A percentile compares a stretch with the other conserved stretches of the same genome.
These are phyloP conservation scores for Ailurus styani DNA, from an alignment of 2,113 vertebrate genomes.

Conservation along the genomic window DNA sequence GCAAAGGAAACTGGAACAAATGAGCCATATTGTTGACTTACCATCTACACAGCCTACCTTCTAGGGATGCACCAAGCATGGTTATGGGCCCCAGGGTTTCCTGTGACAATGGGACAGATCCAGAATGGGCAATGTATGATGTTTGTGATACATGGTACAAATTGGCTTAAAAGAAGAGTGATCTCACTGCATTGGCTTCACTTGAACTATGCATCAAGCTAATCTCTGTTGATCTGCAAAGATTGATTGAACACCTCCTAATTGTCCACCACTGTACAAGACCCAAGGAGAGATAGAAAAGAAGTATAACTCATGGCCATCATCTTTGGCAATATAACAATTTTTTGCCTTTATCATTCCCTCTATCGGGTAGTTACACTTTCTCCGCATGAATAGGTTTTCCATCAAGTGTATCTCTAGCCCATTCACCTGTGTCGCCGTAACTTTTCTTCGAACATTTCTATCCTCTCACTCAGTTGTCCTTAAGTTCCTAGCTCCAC, in stretches of 20 bases:
- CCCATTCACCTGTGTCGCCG: background rate
- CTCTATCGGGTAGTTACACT: background rate
- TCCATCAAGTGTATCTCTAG: background rate
- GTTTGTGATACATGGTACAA: background rate
- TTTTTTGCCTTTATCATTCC: background rate
- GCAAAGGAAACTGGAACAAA: background rate
- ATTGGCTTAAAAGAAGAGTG: background rate
- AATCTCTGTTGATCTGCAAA: background rate
- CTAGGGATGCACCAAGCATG: no score
- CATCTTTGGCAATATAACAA: background rate
- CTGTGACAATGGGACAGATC: background rate
- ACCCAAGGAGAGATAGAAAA: background rate
- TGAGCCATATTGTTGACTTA: background rate
- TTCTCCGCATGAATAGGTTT: background rate
- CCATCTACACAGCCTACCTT: background rate
- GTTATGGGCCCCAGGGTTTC: background rate
- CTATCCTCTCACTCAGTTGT: background rate
- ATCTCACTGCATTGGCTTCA: background rate
- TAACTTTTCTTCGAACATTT: background rate
- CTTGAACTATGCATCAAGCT: background rate
- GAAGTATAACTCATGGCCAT: background rate
- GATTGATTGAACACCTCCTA: background rate
- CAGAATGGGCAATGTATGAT: background rate
- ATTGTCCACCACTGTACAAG: background rate
- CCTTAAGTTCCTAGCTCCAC: background rate